Percentiles rank a stretch among this genome's conserved stretches.
These are phyloP conservation scores for Cydia splendana DNA, from an alignment of 1,140 invertebrate genomes.

Conservation along the genomic window DNA sequence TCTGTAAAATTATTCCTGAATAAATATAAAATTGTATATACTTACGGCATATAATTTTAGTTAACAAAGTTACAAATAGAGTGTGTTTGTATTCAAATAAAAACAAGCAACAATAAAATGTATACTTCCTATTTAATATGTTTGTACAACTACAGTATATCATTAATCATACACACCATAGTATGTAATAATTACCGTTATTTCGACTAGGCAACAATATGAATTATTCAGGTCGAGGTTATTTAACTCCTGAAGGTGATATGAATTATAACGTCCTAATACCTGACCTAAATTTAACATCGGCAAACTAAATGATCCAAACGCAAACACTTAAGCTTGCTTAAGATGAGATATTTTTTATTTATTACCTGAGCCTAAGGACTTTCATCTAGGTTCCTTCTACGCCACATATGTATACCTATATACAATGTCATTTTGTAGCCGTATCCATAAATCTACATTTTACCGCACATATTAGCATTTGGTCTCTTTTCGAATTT, in stretches of 20 bases:
- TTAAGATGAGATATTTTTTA: not conserved
- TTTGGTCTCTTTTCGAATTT: no score
- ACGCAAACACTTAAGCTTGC: not conserved
- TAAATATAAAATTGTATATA: no score
- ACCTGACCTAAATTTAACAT: not conserved
- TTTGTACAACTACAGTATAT: not conserved
- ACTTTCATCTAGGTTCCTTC: no score
- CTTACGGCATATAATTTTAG: no score
- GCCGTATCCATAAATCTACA: no score
- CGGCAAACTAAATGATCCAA: conserved; percentile 3
- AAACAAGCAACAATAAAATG: not conserved
- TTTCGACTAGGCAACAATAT: not conserved
- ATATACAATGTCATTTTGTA: no score
- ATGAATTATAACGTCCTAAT: not conserved
- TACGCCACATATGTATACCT: no score
- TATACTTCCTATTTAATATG: not conserved
- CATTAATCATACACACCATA: not conserved
- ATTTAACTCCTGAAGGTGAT: not conserved
- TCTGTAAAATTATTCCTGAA: no score
- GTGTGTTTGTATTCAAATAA: no score
- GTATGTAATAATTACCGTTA: not conserved
- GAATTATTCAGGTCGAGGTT: conserved; percentile 9
- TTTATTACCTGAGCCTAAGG: no score
- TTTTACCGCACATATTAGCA: no score
- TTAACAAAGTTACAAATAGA: no score